These are phyloP conservation scores for Hylaea fasciaria DNA, from an alignment of 2,888 invertebrate species.

Conservation along the genomic window DNA sequence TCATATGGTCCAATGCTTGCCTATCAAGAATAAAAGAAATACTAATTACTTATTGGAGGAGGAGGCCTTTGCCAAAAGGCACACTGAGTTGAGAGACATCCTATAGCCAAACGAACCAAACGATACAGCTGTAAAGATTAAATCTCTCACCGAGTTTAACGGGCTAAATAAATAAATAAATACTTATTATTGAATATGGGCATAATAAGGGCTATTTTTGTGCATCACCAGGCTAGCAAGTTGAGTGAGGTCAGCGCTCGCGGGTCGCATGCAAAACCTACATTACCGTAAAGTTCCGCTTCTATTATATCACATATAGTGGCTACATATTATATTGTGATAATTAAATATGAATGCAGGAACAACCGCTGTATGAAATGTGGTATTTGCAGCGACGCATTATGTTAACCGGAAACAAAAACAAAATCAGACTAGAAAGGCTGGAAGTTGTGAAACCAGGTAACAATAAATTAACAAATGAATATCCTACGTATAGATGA, in stretches of 20 bases:
- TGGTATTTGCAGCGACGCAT: neutral
- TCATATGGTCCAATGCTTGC: too few species aligned
- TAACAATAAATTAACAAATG: too few species aligned
- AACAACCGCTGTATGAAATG: slow-evolving; percentile 6
- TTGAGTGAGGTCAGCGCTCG: slow-evolving; percentile 30
- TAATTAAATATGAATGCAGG: slow-evolving; percentile 35
- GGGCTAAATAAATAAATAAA: too few species aligned
- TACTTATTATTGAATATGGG: too few species aligned
- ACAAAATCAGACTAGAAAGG: neutral
- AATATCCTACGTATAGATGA: too few species aligned
- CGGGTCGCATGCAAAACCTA: slow-evolving; percentile 46
- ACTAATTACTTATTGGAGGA: too few species aligned
- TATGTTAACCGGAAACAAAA: neutral
- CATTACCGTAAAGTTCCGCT: slow-evolving; percentile 47
- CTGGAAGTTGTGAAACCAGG: too few species aligned
- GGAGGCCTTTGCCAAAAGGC: too few species aligned
- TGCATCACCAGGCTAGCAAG: neutral
- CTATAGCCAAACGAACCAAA: too few species aligned
- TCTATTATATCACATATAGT: slow-evolving; percentile 10
- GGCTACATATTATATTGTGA: slow-evolving; percentile 19
- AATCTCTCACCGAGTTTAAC: too few species aligned
- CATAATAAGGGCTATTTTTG: slow-evolving; percentile 1
- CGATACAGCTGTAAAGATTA: too few species aligned
- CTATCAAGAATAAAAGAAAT: neutral
- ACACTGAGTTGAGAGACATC: too few species aligned